These are phyloP conservation scores for Dexiosoma caninum DNA, from an alignment of 2,888 invertebrate species.

Conservation along the genomic window DNA sequence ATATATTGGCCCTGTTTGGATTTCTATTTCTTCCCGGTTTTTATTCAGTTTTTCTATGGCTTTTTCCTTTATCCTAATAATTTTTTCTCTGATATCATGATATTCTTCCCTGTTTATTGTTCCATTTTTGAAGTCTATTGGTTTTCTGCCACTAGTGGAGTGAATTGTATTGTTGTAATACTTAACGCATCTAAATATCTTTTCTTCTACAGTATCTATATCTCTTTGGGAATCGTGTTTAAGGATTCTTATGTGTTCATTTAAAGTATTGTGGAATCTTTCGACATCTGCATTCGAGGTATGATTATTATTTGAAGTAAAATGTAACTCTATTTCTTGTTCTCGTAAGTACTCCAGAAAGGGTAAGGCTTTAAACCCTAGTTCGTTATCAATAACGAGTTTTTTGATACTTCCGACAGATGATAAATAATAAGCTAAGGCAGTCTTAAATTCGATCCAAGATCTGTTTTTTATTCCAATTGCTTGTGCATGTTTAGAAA, in stretches of 20 bases:
- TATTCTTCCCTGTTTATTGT: too few relatives aligned
- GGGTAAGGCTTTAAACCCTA: slow-evolving; percentile 60
- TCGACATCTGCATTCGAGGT: slow-evolving; percentile 18
- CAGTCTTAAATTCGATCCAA: slow-evolving; percentile 46
- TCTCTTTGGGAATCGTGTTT: slow-evolving; percentile 45
- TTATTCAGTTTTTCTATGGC: slow-evolving; percentile 4
- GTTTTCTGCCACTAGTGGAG: slow-evolving; percentile 42
- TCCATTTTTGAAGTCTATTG: slow-evolving; percentile 9
- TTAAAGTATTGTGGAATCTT: slow-evolving; percentile 13
- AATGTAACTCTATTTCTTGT: not conserved
- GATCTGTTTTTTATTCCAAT: slow-evolving; percentile 29
- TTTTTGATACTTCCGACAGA: too few relatives aligned
- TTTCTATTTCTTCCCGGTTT: slow-evolving; percentile 7
- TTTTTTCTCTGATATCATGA: not conserved
- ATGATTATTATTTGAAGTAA: slow-evolving; percentile 12
- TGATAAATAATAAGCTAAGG: too few relatives aligned
- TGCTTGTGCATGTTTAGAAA: slow-evolving; percentile 35
- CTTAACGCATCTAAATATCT: slow-evolving; percentile 53
- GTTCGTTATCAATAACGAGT: too few relatives aligned
- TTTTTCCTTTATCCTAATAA: not conserved
- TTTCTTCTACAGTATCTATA: slow-evolving; percentile 62
- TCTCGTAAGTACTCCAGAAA: slow-evolving; percentile 49
- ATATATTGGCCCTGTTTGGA: not conserved
- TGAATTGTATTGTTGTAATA: slow-evolving; percentile 63
- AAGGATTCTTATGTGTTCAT: slow-evolving; percentile 49